Evolutionary conservation across 2,888 invertebrate species (phyloP).

Genomic region (Acleris emargana): DNA sequence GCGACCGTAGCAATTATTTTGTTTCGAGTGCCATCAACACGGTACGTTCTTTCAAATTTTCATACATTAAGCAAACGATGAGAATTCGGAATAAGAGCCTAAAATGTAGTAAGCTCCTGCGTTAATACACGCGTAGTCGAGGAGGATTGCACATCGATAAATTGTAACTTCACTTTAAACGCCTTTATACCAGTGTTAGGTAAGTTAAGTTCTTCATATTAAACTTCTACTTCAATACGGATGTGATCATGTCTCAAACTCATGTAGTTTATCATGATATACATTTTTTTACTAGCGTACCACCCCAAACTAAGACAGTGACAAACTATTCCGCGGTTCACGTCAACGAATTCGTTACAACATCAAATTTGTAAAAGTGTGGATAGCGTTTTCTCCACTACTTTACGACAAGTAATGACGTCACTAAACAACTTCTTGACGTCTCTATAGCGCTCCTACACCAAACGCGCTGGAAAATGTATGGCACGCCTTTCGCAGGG

Average conservation of each 20-base stretch:
- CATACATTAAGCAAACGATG: conserved; percentile 82
- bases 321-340: conserved; percentile 1
- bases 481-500: conserved; percentile 53
- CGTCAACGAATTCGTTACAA: not conserved
- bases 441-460: conserved; percentile 46
- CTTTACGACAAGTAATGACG: conserved; percentile 39
- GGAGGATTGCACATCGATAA: conserved; percentile 5
- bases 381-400: conserved; percentile 28
- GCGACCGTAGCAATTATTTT: conserved; percentile 83
- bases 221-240: no score
- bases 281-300: no score
- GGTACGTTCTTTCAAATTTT: conserved; percentile 82
- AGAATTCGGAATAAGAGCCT: conserved; percentile 79
- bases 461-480: conserved; percentile 48
- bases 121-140: conserved; percentile 9
- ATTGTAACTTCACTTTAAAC: not conserved
- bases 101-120: conserved; percentile 60
- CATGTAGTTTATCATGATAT: no score
- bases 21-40: conserved; percentile 83
- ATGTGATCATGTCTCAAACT: no score
- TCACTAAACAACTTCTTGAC: conserved; percentile 49
- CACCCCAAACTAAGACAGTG: no score
- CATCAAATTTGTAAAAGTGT: conserved; percentile 20
- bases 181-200: not conserved
- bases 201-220: not conserved